A percentile compares a stretch with the other conserved stretches of the same genome.
phyloP scores from a whole-genome alignment of 2,888 invertebrate species.

The Phrixothrix hirtus region DNA sequence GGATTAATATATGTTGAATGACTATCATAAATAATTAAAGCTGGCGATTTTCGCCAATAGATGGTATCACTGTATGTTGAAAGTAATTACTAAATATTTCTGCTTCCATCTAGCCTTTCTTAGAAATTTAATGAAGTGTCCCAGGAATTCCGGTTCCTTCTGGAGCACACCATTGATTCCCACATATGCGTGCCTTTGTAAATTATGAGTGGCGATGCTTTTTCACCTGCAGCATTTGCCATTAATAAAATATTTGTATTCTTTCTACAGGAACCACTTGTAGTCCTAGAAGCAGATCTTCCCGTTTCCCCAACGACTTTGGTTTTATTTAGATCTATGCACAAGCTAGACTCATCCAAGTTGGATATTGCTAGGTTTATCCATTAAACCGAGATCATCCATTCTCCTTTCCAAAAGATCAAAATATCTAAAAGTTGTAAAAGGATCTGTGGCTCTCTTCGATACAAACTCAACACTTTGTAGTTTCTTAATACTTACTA shows the following conservation, averaged over 20 bases:
- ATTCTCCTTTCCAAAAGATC: slow-evolving; percentile 24
- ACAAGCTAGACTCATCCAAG: slow-evolving; percentile 32
- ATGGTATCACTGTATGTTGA: slow-evolving; percentile 2
- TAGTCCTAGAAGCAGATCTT: slow-evolving; percentile 10
- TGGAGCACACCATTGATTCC: slow-evolving; percentile 33
- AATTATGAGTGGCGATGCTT: slow-evolving; percentile 28
- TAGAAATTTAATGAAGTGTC: neutral
- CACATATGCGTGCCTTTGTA: slow-evolving; percentile 42
- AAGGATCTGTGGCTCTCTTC: slow-evolving; percentile 39
- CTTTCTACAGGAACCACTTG: slow-evolving; percentile 20
- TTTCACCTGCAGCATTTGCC: slow-evolving; percentile 26
- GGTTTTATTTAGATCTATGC: slow-evolving; percentile 24
- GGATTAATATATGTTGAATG: no score
- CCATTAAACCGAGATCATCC: slow-evolving; percentile 18
- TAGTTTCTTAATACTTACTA: slow-evolving; percentile 48
- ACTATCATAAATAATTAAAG: no score
- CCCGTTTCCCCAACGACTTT: slow-evolving; percentile 31
- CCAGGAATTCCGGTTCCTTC: neutral
- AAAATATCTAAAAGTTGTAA: slow-evolving; percentile 33
- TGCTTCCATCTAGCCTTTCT: slow-evolving; percentile 9
- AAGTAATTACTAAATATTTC: slow-evolving; percentile 7
- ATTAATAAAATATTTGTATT: slow-evolving; percentile 23
- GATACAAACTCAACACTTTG: slow-evolving; percentile 45
- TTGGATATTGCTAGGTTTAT: slow-evolving; percentile 37
- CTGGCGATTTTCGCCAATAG: neutral